Evolutionary conservation across 2,888 invertebrate species (phyloP), one percentile per base, ranked within the genome.

Genomic region (Tenodera sinensis): DNA sequence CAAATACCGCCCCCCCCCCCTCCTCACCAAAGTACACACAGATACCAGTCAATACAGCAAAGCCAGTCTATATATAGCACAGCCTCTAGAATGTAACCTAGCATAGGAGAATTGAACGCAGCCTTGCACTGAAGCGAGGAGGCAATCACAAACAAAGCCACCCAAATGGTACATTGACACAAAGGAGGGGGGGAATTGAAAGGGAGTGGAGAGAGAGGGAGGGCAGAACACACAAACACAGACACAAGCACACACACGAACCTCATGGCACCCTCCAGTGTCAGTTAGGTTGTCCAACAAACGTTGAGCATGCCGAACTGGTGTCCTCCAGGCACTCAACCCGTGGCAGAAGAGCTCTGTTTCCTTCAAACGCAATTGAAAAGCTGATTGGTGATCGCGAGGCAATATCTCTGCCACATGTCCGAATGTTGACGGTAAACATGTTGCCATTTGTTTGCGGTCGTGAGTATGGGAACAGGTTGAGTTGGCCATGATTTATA

Each of bases 91-190:
- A 71, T 71, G 54, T 71, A 71, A 25, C 54, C 54, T 71, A 71
- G 54, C 54, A 71, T 71, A 71, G 54, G 54, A 71, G 54, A 71
- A 71, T 20, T 71, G 54, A 20, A 71, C 54, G 54, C 54, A 15
- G 54, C 54, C 54, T 71, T 71, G 54, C 54, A 71, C 20, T 71
- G 54, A 71, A 71, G 54, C 54, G 54, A 71, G 54, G 54, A 71
- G 54, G 54, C 54, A 71, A 71, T 71, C 54, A 71, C 54, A 71
- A 71, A 71, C 54, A 71, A 71, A 71, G 54, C 54, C 54, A 71
- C 54, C 54, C 54, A 83, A 87, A 87, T 83, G 87, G 83, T 83
- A 83, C n/a, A 30, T 87, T 83, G 87, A 82, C 87, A 83, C 87
- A 87, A 27, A 42, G 87, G 34, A 42, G 81, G 25, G 30, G 85